These are phyloP conservation scores for Mus spretus DNA, from an alignment of 2,797 vertebrate genomes.

Conservation along the genomic window DNA sequence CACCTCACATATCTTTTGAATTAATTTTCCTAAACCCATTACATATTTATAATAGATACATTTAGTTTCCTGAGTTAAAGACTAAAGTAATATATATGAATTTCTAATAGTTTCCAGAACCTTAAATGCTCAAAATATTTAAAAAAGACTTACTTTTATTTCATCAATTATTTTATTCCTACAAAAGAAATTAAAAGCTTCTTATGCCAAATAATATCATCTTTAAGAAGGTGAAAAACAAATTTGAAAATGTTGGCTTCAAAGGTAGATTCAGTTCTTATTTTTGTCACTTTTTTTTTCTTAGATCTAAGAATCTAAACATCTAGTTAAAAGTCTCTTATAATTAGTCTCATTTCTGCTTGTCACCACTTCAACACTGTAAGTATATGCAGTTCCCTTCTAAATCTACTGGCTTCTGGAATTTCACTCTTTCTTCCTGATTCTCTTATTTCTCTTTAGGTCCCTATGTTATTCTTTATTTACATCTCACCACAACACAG, in stretches of 20 bases:
- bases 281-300: not conserved
- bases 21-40: not conserved
- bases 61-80: conserved; percentile 24
- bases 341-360: not conserved
- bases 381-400: not conserved
- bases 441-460: not conserved
- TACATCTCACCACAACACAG: not conserved
- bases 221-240: conserved; percentile 49
- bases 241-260: not conserved
- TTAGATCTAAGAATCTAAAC: not conserved
- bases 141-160: not conserved
- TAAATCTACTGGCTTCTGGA: not conserved
- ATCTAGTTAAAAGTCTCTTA: not conserved
- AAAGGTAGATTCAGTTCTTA: not conserved
- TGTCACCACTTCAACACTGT: not conserved
- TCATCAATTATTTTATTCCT: conserved; percentile 8
- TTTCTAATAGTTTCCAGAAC: not conserved
- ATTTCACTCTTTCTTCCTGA: not conserved
- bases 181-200: not conserved
- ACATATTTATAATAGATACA: not conserved
- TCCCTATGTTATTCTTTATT: not conserved
- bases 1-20: conserved; percentile 2
- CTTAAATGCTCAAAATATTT: not conserved
- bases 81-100: not conserved
- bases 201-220: not conserved